phyloP scores from a whole-genome alignment of 2,113 vertebrate genomes.

The Myiozetetes cayanensis region DNA sequence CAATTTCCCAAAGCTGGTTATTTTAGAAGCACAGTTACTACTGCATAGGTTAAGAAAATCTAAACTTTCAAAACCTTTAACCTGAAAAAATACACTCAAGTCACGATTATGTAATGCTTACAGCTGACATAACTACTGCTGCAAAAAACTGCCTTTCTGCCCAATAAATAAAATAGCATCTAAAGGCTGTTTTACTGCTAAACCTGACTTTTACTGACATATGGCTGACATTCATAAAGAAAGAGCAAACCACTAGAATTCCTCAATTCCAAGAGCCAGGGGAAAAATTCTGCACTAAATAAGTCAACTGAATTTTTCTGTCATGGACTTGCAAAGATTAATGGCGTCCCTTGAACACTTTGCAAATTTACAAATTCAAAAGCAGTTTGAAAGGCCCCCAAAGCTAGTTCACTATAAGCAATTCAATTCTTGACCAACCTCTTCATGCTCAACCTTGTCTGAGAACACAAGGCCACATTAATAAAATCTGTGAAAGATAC shows the following conservation, averaged over 20 bases:
- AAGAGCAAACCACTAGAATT: background rate
- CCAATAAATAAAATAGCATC: background rate
- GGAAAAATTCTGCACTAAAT: background rate
- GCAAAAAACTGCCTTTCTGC: background rate
- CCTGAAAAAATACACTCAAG: background rate
- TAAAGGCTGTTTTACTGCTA: background rate
- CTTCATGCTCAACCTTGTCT: background rate
- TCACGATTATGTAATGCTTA: background rate
- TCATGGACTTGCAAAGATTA: background rate
- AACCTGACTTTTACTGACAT: background rate
- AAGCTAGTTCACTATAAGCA: background rate
- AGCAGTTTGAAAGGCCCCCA: background rate
- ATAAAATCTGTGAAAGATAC: conserved; percentile 29
- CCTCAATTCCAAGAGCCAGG: background rate
- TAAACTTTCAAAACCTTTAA: background rate
- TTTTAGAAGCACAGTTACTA: background rate
- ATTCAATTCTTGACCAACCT: background rate
- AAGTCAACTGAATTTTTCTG: background rate
- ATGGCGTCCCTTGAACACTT: background rate
- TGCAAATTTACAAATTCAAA: background rate
- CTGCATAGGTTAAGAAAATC: background rate
- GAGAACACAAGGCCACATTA: background rate
- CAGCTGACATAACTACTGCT: background rate
- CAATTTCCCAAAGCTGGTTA: background rate
- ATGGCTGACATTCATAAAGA: background rate